Evolutionary conservation across 1,140 invertebrate genomes (phyloP).

Genomic region (Dinothrombium tinctorium): DNA sequence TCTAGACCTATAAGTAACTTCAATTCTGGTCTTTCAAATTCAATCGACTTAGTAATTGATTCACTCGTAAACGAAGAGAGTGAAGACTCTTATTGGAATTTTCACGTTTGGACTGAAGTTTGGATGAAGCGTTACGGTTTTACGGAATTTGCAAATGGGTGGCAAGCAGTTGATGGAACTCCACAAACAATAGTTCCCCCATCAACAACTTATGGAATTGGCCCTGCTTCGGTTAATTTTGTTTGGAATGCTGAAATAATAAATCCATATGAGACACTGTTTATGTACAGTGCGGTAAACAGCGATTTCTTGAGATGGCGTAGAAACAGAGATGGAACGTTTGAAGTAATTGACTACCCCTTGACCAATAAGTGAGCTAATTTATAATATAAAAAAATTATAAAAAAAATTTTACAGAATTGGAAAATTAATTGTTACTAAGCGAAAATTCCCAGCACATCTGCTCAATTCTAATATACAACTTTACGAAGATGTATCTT

Average conservation of each 20-base stretch:
- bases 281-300: constrained; percentile 52
- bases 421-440: too few species aligned
- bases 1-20: constrained; percentile 63
- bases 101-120: constrained; percentile 86
- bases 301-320: constrained; percentile 39
- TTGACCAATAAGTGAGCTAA: too few species aligned
- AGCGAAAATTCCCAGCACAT: too few species aligned
- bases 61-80: constrained; percentile 30
- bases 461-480: too few species aligned
- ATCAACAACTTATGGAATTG: constrained; percentile 31
- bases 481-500: too few species aligned
- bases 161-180: constrained; percentile 79
- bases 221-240: constrained; percentile 37
- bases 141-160: constrained; percentile 39
- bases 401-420: too few species aligned
- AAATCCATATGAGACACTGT: constrained; percentile 42
- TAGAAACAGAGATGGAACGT: too few species aligned
- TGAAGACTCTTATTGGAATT: constrained; percentile 34
- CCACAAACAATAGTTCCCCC: constrained; percentile 68
- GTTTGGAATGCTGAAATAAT: constrained; percentile 40
- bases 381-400: too few species aligned
- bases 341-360: too few species aligned
- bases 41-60: constrained; percentile 68
- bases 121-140: constrained; percentile 68
- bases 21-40: constrained; percentile 70